Conservation (phyloP, 2,888 invertebrate species). For the Chymomyza caudatula region DNA sequence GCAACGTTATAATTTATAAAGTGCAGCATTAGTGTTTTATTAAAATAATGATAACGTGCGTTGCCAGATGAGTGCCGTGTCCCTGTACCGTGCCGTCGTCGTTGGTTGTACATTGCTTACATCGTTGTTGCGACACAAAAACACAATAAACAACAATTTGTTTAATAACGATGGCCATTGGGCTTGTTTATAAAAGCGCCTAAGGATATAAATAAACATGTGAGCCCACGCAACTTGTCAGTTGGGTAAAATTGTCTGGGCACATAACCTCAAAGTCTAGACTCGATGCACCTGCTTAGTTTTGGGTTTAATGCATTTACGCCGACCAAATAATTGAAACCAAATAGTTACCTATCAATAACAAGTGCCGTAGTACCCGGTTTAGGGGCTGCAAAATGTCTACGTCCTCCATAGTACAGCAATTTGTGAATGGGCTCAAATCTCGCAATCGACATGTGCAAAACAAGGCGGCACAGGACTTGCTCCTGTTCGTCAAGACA, state of each 20-base stretch:
- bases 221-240: not conserved
- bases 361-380: not conserved
- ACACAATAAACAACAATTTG: not conserved
- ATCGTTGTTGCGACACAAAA: not conserved
- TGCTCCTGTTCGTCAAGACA: slow-evolving; percentile 93
- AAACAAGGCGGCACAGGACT: slow-evolving; percentile 91
- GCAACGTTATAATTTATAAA: not conserved
- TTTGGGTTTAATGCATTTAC: not conserved
- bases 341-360: not conserved
- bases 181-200: not conserved
- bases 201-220: not conserved
- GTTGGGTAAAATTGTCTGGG: not conserved
- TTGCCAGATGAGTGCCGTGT: not conserved
- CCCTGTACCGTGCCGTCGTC: not conserved
- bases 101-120: not conserved
- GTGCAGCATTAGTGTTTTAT: not conserved
- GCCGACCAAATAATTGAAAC: not conserved
- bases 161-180: not conserved
- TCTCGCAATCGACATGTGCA: slow-evolving; percentile 91
- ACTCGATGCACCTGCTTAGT: not conserved
- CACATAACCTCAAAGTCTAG: not conserved
- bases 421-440: slow-evolving; percentile 92
- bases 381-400: slow-evolving; percentile 67
- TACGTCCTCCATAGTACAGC: slow-evolving; percentile 81
- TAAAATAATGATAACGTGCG: not conserved